These are phyloP conservation scores for Orthosia incerta DNA, from an alignment of 2,888 invertebrate genomes.

Conservation along the genomic window DNA sequence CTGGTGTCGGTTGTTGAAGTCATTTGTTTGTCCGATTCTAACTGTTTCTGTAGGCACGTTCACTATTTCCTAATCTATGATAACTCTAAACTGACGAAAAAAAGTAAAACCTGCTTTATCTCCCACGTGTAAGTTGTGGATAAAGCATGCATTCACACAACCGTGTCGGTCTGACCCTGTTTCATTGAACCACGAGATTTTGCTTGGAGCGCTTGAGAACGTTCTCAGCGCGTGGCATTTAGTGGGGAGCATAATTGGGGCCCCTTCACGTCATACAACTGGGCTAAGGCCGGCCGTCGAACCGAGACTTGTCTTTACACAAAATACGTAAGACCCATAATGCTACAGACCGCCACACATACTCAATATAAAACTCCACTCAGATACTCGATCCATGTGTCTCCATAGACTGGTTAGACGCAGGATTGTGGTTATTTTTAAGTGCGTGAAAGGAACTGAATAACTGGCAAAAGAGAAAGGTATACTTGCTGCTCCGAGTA, in stretches of 20 bases:
- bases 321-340: conserved; percentile 72
- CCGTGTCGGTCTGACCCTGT: conserved; percentile 75
- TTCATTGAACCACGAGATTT: conserved; percentile 75
- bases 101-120: conserved; percentile 68
- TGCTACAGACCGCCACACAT: conserved; percentile 58
- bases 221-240: conserved; percentile 76
- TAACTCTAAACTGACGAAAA: conserved; percentile 45
- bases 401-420: conserved; percentile 69
- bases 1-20: neutral
- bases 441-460: conserved; percentile 81
- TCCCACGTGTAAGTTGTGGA: conserved; percentile 58
- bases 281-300: conserved; percentile 90
- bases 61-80: conserved; percentile 57
- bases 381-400: conserved; percentile 58
- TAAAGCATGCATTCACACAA: conserved; percentile 66
- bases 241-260: conserved; percentile 76
- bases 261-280: conserved; percentile 88
- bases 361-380: conserved; percentile 47
- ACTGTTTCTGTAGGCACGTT: conserved; percentile 41
- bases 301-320: conserved; percentile 75
- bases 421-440: conserved; percentile 74
- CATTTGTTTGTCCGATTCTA: conserved; percentile 19
- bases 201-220: conserved; percentile 73
- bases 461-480: conserved; percentile 84
- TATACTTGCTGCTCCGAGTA: conserved; percentile 68